Conservation (phyloP, 2,797 vertebrate species). For the Anniella stebbinsi region DNA sequence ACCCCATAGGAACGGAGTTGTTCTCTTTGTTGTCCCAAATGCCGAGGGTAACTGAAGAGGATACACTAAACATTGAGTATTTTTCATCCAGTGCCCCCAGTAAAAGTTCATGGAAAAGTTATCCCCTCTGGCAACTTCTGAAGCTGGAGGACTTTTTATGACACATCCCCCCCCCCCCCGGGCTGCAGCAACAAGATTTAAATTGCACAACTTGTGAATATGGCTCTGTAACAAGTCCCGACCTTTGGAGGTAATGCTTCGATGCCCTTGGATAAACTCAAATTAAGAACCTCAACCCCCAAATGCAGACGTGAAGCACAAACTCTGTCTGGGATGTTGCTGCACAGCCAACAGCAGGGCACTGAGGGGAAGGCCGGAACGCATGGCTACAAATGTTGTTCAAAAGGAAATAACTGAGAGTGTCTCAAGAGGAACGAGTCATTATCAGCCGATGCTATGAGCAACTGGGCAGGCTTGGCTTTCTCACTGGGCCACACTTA, state of each 20-base stretch:
- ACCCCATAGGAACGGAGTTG: no score
- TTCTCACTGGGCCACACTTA: neutral
- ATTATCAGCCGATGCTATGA: neutral
- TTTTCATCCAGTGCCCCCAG: neutral
- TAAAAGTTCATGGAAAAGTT: neutral
- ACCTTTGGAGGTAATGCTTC: conserved; percentile 29
- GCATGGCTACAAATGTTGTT: neutral
- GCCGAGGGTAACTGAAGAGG: neutral
- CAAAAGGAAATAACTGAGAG: neutral
- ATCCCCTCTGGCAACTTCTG: neutral
- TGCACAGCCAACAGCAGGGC: neutral
- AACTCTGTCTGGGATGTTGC: neutral
- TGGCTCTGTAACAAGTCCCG: conserved; percentile 15
- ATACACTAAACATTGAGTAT: neutral
- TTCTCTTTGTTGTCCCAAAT: neutral
- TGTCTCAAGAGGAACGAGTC: neutral
- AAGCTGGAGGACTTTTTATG: neutral
- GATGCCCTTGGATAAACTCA: conserved; percentile 33
- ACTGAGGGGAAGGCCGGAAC: neutral
- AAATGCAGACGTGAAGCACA: conserved; percentile 2
- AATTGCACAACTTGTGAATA: neutral
- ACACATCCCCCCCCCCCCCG: no score
- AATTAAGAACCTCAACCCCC: conserved; percentile 24
- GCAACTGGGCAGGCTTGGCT: neutral
- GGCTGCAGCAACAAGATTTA: conserved; percentile 3